Conservation (phyloP, 2,888 invertebrate genomes). For the Erebia ligea region DNA sequence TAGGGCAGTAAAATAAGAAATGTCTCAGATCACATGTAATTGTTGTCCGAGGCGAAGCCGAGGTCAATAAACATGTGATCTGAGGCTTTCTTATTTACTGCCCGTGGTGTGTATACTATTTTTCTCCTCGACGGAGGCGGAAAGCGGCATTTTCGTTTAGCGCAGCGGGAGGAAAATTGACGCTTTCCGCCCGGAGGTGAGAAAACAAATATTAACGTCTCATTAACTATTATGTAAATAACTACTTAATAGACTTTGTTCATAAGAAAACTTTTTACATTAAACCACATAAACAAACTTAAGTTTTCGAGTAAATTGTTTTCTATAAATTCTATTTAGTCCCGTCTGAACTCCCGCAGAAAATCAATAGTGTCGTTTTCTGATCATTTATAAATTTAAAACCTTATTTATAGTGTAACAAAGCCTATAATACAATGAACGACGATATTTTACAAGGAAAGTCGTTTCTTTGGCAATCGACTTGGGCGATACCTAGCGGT, state of each 20-base stretch:
- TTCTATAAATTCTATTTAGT: constrained; percentile 19
- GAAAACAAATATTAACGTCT: too few species aligned
- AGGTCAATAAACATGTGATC: too few species aligned
- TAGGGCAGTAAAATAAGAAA: too few species aligned
- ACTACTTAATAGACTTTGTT: constrained; percentile 8
- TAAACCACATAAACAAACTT: constrained; percentile 21
- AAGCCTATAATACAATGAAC: constrained; percentile 7
- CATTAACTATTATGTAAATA: neutral
- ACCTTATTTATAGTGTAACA: neutral
- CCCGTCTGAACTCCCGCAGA: constrained; percentile 3
- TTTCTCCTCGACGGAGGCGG: too few species aligned
- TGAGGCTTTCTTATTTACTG: too few species aligned
- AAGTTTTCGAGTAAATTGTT: constrained; percentile 4
- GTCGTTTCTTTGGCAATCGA: constrained; percentile 3
- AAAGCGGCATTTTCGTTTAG: too few species aligned
- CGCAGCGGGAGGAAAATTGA: too few species aligned
- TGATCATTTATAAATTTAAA: constrained; percentile 11
- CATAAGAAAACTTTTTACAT: constrained; percentile 19
- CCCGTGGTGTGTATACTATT: too few species aligned
- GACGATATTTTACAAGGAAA: constrained; percentile 2
- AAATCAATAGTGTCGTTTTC: constrained; percentile 14
- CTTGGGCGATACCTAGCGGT: constrained; percentile 9
- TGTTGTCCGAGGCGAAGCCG: too few species aligned
- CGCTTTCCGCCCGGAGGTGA: too few species aligned
- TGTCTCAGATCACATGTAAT: too few species aligned